Base-by-base conservation (phyloP, 1,140 invertebrate genomes). In the Lepidurus arcticus region DNA sequence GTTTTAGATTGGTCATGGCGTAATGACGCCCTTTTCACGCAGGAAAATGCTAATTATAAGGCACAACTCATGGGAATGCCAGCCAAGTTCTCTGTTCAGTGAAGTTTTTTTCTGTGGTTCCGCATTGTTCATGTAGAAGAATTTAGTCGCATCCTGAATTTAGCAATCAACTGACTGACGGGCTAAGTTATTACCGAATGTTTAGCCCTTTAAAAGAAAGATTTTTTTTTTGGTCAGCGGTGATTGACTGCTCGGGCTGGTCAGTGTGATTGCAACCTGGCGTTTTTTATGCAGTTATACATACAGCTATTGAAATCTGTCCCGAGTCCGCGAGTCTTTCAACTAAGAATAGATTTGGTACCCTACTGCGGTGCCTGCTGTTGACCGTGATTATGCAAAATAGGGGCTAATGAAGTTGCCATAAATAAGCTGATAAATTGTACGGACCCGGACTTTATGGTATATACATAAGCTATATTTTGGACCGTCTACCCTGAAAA, bases 301-400 rank as follows among this genome's bases (percentile, higher is more conserved):
- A 34, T 34, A 34, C 34, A 34, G 34, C 2, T 4, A 34, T 10
- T 11, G 16, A 16, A 16, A 16, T 21, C 53, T 65, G 21, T 16
- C 53, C 21, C 53, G 53, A 65, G 16, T 65, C 53, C 21, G 53
- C 53, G 21, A 16, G 16, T 13, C 16, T n/a, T 65, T 65, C 47
- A n/a, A 65, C 53, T 16, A 13, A 16, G 53, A 65, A 65, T 65
- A 65, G 53, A 65, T 65, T 65, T 21, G 34, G 53, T 65, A 65
- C 53, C 53, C 53, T 65, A 21, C 53, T 65, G 53, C 7, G 53
- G 53, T 65, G 21, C 16, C 53, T n/a, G 53, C 53, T 65, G 53
- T 65, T 65, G 53, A 65, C 13, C n/a, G n/a, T 65, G 53, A 65
- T 65, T 65, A 65, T 65, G 53, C 53, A 65, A 65, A 65, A 65